Conservation (phyloP, 2,888 invertebrate species). For the Agrypnus murinus region DNA sequence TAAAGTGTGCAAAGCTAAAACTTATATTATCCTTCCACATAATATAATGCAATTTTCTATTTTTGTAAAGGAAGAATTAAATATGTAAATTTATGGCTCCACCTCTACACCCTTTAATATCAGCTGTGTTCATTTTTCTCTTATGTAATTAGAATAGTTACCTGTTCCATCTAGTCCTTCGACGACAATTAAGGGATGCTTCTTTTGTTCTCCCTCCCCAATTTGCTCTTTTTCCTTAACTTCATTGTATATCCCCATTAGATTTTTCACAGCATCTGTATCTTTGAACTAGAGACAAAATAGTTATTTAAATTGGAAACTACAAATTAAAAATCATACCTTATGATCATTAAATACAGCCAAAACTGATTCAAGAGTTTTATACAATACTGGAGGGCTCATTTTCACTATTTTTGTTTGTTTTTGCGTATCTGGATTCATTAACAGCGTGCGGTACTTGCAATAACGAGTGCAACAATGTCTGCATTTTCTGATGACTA, state of each 20-base stretch:
- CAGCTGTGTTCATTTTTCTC: too few species aligned
- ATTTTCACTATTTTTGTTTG: neutral
- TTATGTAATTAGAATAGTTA: conserved; percentile 51
- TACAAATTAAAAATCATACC: conserved; percentile 41
- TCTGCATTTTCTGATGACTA: neutral
- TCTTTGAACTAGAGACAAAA: conserved; percentile 57
- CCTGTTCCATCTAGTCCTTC: conserved; percentile 73
- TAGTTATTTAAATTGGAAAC: conserved; percentile 3
- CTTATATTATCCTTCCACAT: too few species aligned
- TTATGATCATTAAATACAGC: conserved; percentile 55
- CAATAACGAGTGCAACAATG: too few species aligned
- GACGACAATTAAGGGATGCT: conserved; percentile 69
- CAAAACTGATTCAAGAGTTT: conserved; percentile 57
- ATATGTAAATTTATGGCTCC: too few species aligned
- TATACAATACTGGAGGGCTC: conserved; percentile 48
- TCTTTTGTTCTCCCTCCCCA: conserved; percentile 51
- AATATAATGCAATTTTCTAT: too few species aligned
- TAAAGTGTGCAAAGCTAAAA: too few species aligned
- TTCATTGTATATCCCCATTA: conserved; percentile 62
- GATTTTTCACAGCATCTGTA: conserved; percentile 57
- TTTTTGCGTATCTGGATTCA: neutral
- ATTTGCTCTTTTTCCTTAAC: conserved; percentile 48
- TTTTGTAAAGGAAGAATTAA: too few species aligned
- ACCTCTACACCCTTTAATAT: too few species aligned
- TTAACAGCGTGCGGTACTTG: neutral